These are phyloP conservation scores for Ceriagrion tenellum DNA, from an alignment of 2,888 invertebrate species.

Conservation along the genomic window DNA sequence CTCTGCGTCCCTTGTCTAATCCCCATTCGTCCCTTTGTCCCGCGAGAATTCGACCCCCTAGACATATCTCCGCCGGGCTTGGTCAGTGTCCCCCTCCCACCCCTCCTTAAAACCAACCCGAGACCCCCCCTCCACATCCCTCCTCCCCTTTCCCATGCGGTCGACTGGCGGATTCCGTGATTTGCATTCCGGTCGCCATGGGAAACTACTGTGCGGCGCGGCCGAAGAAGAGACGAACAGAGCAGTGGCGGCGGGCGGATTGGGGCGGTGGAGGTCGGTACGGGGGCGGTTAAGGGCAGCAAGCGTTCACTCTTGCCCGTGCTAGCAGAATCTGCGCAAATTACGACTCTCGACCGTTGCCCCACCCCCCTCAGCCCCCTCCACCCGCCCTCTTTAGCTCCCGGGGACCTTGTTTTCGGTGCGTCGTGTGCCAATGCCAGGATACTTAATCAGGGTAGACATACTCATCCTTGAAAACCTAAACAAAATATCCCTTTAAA, in stretches of 20 bases:
- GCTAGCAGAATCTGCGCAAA: conserved; percentile 51
- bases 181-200: conserved; percentile 64
- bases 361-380: neutral
- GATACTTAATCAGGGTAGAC: neutral
- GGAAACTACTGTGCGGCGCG: neutral
- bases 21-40: conserved; percentile 33
- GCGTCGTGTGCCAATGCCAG: neutral
- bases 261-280: neutral
- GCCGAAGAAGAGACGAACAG: neutral
- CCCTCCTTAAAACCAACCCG: neutral
- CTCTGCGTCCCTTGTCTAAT: conserved; percentile 34
- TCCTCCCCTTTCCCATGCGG: conserved; percentile 27
- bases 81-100: conserved; percentile 13
- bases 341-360: conserved; percentile 28
- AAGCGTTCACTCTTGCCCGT: neutral
- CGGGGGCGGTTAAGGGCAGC: neutral
- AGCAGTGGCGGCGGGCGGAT: too few relatives aligned
- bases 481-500: too few relatives aligned
- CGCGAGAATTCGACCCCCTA: conserved; percentile 52
- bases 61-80: conserved; percentile 28
- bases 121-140: neutral
- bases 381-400: neutral
- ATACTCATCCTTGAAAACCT: too few relatives aligned
- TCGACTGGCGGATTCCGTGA: conserved; percentile 57
- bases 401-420: conserved; percentile 42